Conservation (phyloP, 1,140 invertebrate species). For the Monomorium pharaonis region DNA sequence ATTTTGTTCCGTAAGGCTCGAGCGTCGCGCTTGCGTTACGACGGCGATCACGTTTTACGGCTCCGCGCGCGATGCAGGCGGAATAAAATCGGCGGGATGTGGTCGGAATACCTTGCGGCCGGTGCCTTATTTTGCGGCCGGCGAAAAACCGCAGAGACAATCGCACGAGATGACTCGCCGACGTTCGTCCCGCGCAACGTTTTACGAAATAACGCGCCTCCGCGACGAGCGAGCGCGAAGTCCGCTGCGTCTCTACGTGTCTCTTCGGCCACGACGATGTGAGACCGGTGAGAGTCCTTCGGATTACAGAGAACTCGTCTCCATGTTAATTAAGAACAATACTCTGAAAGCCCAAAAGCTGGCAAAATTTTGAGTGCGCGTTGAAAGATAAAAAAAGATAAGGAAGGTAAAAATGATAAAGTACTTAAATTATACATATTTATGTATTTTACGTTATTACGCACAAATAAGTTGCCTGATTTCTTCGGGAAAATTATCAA, state of each 20-base stretch:
- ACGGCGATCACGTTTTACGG: constrained; percentile 53
- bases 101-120: constrained; percentile 49
- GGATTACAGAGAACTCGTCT: too few relatives aligned
- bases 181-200: constrained; percentile 26
- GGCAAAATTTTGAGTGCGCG: not conserved
- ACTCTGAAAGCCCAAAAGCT: not conserved
- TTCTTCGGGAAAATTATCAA: too few relatives aligned
- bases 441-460: not conserved
- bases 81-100: constrained; percentile 58
- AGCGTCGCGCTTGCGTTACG: constrained; percentile 39
- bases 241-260: not conserved
- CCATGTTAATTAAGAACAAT: not conserved
- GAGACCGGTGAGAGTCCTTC: too few relatives aligned
- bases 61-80: constrained; percentile 35
- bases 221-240: not conserved
- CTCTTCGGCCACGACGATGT: not conserved
- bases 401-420: too few relatives aligned
- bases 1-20: constrained; percentile 24
- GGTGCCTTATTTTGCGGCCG: constrained; percentile 49
- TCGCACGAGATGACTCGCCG: constrained; percentile 30
- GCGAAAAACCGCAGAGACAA: constrained; percentile 57
- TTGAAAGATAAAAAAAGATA: not conserved
- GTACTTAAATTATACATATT: not conserved
- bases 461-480: too few relatives aligned
- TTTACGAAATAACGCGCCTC: constrained; percentile 35